phyloP scores from a whole-genome alignment of 2,888 invertebrate species.

The Dorcus hopei region DNA sequence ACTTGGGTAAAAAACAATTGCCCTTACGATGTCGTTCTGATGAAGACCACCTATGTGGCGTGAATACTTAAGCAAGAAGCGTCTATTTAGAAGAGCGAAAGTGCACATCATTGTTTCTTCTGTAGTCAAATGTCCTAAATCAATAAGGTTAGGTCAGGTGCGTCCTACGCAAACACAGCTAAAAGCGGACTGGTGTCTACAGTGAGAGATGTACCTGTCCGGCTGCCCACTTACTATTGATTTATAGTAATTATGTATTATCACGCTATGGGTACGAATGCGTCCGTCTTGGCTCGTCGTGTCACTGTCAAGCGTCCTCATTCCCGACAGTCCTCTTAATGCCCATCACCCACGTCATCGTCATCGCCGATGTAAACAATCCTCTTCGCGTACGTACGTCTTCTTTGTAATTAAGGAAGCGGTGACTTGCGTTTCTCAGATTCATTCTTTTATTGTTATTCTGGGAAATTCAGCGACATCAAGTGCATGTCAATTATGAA shows the following conservation, averaged over 20 bases:
- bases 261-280: conserved; percentile 23
- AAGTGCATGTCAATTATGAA: too few species aligned
- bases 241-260: conserved; percentile 37
- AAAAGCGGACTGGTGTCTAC: conserved; percentile 36
- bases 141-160: conserved; percentile 36
- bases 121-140: conserved; percentile 34
- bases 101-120: conserved; percentile 29
- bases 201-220: conserved; percentile 35
- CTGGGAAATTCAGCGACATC: too few species aligned
- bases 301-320: conserved; percentile 29
- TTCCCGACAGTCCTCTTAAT: conserved; percentile 16
- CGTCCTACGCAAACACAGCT: conserved; percentile 37
- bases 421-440: too few species aligned
- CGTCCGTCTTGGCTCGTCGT: conserved; percentile 34
- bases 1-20: too few species aligned
- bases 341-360: conserved; percentile 20
- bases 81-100: conserved; percentile 3
- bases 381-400: too few species aligned
- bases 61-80: too few species aligned
- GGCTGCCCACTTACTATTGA: conserved; percentile 39
- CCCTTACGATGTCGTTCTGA: too few species aligned
- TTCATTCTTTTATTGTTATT: too few species aligned
- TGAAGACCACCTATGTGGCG: too few species aligned
- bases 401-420: too few species aligned
- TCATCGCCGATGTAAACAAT: not conserved